Conservation (phyloP, 2,888 invertebrate species). For the Troides oblongomaculatus region DNA sequence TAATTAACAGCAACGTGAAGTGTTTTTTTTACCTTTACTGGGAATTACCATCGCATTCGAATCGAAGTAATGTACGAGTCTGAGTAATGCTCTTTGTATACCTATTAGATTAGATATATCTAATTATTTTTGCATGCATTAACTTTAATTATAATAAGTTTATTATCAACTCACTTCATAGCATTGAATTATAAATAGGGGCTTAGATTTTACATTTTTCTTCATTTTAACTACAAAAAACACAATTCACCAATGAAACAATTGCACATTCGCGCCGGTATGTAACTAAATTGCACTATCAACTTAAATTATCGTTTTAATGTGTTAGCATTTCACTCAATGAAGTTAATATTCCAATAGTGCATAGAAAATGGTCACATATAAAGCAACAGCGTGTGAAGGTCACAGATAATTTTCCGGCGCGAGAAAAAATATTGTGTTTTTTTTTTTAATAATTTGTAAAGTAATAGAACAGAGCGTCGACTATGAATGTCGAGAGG, state of each 20-base stretch:
- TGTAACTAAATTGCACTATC: conserved; percentile 31
- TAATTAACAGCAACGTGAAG: too few relatives aligned
- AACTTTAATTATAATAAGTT: background rate
- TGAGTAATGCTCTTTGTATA: too few relatives aligned
- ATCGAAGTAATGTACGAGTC: background rate
- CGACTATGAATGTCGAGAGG: conserved; percentile 11
- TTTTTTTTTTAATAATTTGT: conserved; percentile 28
- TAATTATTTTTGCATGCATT: too few relatives aligned
- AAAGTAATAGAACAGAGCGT: conserved; percentile 4
- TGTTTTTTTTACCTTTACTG: background rate
- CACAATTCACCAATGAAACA: conserved; percentile 26
- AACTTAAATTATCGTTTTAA: conserved; percentile 30
- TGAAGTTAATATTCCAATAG: conserved; percentile 20
- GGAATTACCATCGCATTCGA: background rate
- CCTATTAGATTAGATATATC: too few relatives aligned
- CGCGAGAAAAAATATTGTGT: conserved; percentile 53
- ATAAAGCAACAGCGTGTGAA: conserved; percentile 56
- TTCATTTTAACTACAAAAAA: conserved; percentile 50
- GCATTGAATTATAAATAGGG: conserved; percentile 80
- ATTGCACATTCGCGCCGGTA: conserved; percentile 27
- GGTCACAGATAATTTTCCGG: conserved; percentile 64
- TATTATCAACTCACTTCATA: conserved; percentile 78
- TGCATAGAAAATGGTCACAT: conserved; percentile 36
- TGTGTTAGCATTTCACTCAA: conserved; percentile 16
- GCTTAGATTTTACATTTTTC: conserved; percentile 66